A percentile compares a stretch with the other conserved stretches of the same genome.
These are phyloP conservation scores for Lycophotia porphyrea DNA, from an alignment of 2,888 invertebrate species.

Conservation along the genomic window DNA sequence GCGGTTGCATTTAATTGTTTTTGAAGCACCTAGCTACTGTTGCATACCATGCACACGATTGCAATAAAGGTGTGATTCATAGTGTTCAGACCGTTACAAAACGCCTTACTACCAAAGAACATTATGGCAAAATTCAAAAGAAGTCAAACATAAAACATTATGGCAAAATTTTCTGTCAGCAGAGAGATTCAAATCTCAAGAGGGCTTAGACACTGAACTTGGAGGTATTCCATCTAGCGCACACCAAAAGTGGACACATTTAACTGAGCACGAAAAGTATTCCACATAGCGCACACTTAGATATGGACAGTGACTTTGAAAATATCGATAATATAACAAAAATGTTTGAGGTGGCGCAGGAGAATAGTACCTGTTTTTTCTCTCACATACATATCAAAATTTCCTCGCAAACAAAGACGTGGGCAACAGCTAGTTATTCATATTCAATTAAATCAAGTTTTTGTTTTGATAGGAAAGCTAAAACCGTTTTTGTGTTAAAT, in stretches of 20 bases:
- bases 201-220: no score
- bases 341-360: no score
- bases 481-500: no score
- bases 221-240: not conserved
- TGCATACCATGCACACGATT: not conserved
- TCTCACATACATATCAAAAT: no score
- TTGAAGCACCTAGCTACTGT: not conserved
- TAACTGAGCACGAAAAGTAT: not conserved
- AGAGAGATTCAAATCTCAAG: not conserved
- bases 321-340: no score
- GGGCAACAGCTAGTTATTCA: no score
- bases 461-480: no score
- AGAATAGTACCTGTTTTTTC: no score
- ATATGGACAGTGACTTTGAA: no score
- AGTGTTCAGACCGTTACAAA: no score
- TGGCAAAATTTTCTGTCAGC: not conserved
- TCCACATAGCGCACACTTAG: not conserved
- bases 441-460: no score
- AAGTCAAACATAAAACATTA: not conserved
- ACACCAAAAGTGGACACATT: not conserved
- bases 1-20: not conserved
- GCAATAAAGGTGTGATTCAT: not conserved
- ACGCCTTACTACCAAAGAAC: not conserved
- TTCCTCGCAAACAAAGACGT: no score
- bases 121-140: not conserved